Conservation (phyloP, 2,113 vertebrate species). For the Drymodes brunneopygia region DNA sequence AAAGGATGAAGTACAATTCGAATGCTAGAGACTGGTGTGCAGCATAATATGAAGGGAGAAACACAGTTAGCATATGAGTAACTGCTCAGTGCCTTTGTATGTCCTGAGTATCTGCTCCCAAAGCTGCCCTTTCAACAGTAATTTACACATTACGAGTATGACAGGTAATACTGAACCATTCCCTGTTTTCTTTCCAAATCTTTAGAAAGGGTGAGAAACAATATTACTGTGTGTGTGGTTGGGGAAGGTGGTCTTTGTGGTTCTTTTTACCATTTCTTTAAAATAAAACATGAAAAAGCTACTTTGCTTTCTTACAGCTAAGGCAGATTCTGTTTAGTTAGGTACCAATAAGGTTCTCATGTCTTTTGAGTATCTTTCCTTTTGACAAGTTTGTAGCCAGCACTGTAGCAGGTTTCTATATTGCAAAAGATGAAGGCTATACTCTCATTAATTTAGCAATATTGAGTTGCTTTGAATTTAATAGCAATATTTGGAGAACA, state of each 20-base stretch:
- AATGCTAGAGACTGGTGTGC: background rate
- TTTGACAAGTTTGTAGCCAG: background rate
- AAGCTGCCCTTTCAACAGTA: background rate
- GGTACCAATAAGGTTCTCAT: accelerated
- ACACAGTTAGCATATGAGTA: background rate
- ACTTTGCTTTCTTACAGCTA: background rate
- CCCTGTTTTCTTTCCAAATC: background rate
- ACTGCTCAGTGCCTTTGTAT: background rate
- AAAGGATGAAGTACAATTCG: background rate
- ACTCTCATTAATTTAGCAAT: background rate
- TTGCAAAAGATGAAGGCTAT: background rate
- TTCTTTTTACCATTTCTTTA: background rate
- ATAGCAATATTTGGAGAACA: background rate
- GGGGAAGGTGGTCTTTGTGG: background rate
- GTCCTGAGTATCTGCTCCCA: background rate
- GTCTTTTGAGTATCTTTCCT: background rate
- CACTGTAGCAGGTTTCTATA: background rate
- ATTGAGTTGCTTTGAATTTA: background rate
- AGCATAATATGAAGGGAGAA: background rate
- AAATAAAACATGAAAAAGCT: background rate
- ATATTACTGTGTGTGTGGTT: background rate
- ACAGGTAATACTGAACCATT: background rate
- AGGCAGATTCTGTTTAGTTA: background rate
- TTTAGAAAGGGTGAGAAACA: background rate
- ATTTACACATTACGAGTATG: background rate